phyloP scores from a whole-genome alignment of 2,797 vertebrate genomes.

The Halcyon chelicuti region DNA sequence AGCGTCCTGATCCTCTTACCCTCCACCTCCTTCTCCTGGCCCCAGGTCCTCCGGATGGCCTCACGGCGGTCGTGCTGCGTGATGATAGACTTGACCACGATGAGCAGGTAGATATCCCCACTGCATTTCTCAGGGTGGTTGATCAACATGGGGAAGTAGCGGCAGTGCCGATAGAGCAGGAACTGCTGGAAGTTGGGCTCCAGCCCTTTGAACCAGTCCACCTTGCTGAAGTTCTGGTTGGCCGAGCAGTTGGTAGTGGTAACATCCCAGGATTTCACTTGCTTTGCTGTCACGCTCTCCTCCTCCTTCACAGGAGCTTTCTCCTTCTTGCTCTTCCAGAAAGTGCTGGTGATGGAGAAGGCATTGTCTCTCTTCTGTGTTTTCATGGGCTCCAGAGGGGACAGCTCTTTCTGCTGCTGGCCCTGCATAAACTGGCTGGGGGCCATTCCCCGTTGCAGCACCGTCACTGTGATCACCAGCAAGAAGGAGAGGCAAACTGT shows the following conservation, averaged over 20 bases:
- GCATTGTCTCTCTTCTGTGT: slow-evolving; percentile 42
- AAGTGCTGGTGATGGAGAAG: slow-evolving; percentile 52
- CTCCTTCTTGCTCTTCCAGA: slow-evolving; percentile 84
- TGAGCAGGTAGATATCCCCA: slow-evolving; percentile 83
- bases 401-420: slow-evolving; percentile 69
- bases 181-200: slow-evolving; percentile 92
- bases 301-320: neutral
- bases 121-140: slow-evolving; percentile 93
- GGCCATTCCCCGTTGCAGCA: slow-evolving; percentile 85
- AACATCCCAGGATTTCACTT: slow-evolving; percentile 85
- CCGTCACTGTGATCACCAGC: slow-evolving; percentile 82
- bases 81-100: slow-evolving; percentile 93
- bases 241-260: slow-evolving; percentile 87
- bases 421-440: slow-evolving; percentile 79
- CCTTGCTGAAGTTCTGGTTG: slow-evolving; percentile 86
- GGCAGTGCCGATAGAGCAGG: slow-evolving; percentile 91
- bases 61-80: slow-evolving; percentile 92
- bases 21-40: slow-evolving; percentile 82
- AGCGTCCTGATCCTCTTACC: slow-evolving; percentile 85
- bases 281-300: neutral
- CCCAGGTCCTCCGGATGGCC: slow-evolving; percentile 95
- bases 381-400: slow-evolving; percentile 21
- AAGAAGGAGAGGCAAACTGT: slow-evolving; percentile 85
- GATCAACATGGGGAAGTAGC: slow-evolving; percentile 91
- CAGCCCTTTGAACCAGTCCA: slow-evolving; percentile 86